Conservation (phyloP, 1,140 invertebrate species). For the Aphaenogaster rudis region DNA sequence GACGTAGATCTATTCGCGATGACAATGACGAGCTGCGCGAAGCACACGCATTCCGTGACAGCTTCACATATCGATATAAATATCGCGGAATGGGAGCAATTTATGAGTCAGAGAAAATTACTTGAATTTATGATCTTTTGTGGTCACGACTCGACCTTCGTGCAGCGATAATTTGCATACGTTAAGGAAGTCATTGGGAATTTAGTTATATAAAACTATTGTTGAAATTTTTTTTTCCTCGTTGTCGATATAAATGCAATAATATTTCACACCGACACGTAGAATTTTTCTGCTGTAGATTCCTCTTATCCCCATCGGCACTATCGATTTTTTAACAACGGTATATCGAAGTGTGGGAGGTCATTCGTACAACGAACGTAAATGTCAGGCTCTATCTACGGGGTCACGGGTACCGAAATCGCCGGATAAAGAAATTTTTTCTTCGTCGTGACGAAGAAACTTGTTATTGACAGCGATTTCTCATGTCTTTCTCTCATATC, state of each 20-base stretch:
- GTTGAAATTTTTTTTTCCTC: background rate
- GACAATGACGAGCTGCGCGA: background rate
- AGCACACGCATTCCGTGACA: background rate
- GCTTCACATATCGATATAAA: background rate
- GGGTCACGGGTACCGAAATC: constrained; percentile 20
- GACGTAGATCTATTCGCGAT: background rate
- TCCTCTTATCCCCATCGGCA: background rate
- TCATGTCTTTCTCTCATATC: background rate
- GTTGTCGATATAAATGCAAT: background rate
- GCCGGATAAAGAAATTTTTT: background rate
- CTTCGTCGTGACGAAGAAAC: background rate
- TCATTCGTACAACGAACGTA: background rate
- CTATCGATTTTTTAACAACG: constrained; percentile 25
- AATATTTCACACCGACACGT: background rate
- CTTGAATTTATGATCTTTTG: background rate
- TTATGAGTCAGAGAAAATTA: background rate
- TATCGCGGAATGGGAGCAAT: background rate
- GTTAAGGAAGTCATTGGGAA: background rate
- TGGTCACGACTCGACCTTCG: background rate
- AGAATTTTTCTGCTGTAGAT: background rate
- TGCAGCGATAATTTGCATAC: background rate
- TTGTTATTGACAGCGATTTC: background rate
- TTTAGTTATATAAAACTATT: background rate
- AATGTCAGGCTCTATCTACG: constrained; percentile 14
- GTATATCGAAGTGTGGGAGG: background rate